Conservation (phyloP, 23 tunicate species). For the Halocynthia roretzi region DNA sequence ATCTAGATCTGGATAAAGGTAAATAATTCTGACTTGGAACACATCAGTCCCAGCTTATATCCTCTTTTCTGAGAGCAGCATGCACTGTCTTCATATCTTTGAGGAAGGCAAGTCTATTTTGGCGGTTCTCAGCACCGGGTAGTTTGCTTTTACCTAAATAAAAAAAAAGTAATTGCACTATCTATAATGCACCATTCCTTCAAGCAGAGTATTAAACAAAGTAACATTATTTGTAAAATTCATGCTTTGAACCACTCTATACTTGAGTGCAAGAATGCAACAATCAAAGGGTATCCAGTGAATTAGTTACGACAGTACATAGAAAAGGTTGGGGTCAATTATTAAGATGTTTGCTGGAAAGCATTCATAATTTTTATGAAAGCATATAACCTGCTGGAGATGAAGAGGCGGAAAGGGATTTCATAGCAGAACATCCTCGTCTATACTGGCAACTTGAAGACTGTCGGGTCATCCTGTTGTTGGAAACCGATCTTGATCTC, state of each 20-base stretch:
- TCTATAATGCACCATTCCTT: not conserved
- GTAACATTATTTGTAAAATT: not conserved
- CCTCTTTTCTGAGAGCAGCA: conserved; percentile 54
- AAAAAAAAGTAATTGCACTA: too few relatives aligned
- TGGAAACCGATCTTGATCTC: conserved; percentile 24
- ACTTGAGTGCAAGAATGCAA: not conserved
- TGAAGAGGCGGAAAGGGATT: conserved; percentile 16
- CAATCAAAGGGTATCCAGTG: not conserved
- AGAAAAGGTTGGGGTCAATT: too few relatives aligned
- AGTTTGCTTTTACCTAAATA: conserved; percentile 18
- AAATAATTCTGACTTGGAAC: too few relatives aligned
- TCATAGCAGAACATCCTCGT: conserved; percentile 13
- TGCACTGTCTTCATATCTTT: conserved; percentile 65
- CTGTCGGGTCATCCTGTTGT: not conserved
- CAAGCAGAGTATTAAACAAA: not conserved
- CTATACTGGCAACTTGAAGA: conserved; percentile 1
- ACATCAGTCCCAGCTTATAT: conserved; percentile 74
- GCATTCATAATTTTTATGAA: too few relatives aligned
- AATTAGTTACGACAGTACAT: too few relatives aligned
- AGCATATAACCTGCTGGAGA: conserved; percentile 14
- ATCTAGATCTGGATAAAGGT: too few relatives aligned
- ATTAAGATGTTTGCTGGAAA: too few relatives aligned
- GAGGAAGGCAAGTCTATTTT: conserved; percentile 48
- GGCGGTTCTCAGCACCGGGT: conserved; percentile 33
- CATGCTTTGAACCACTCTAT: not conserved